Base-by-base conservation (phyloP, 2,888 invertebrate genomes). In the Ctena decussata region DNA sequence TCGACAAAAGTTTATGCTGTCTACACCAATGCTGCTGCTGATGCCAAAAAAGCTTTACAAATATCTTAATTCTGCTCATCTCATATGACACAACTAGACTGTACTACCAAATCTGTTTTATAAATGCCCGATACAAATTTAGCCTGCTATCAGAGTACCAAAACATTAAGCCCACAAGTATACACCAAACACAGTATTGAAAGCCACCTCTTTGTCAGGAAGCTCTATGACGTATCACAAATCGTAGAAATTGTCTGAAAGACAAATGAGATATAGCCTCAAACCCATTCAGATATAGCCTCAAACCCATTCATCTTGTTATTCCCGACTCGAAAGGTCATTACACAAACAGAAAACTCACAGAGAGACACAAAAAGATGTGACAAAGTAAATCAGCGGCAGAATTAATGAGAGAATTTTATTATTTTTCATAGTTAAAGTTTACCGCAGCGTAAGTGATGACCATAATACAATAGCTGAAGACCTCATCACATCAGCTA, bases 341-440 rank as follows among this genome's bases (percentile, higher is more conserved):
- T 87, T 84, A 77, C 76, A 74, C 82, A 82, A 72, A 77, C 71
- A 81, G 79, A 86, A 78, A 81, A 78, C 72, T 44, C 37, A 21
- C 60, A 35, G 70, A 65, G 69, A 60, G 35, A 39, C 65, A 57
- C 60, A 60, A 46, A 53, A 69, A 77, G 74, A 77, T 39, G 77
- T 53, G 80, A 82, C 53, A 78, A 85, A 71, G 24, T 74, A 81
- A 77, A 86, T 86, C 82, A 85, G 57, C 76, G 57, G 57, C 53
- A 71, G 65, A 77, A 85, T 80, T 80, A 84, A 84, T 80, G 84
- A 80, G 73, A 32, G 71, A 73, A 80, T 80, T 84, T 80, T 84
- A 84, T 84, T 84, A 84, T 84, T 74, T 80, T 60, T 73, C 41
- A 80, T 77, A 76, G 80, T 80, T 39, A 44, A 72, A 69, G 70